Conservation (phyloP, 1,140 invertebrate species). For the Anoplophora glabripennis region DNA sequence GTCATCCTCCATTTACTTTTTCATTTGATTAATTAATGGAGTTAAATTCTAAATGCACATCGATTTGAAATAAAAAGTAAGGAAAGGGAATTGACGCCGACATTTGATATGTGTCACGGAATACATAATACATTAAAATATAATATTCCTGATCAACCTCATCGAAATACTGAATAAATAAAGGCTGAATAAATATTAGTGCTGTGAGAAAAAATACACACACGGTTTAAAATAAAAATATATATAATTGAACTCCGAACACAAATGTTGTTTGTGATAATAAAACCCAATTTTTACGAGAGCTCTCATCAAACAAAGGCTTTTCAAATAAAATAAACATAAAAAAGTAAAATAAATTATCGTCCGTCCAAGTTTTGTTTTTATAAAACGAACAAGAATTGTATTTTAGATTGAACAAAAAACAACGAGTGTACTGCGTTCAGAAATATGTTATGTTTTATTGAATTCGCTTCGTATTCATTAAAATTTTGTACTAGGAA, state of each 20-base stretch:
- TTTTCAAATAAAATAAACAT: constrained; percentile 41
- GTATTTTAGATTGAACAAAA: constrained; percentile 32
- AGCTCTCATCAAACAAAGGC: constrained; percentile 45
- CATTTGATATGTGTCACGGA: no score
- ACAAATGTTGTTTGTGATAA: constrained; percentile 45
- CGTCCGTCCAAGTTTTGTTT: constrained; percentile 41
- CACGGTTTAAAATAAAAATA: constrained; percentile 35
- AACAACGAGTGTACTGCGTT: constrained; percentile 28
- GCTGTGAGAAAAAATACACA: constrained; percentile 33
- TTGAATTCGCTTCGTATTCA: constrained; percentile 30
- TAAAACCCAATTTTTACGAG: constrained; percentile 46
- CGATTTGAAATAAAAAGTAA: no score
- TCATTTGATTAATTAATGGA: no score
- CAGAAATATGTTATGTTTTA: constrained; percentile 33
- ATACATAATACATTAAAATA: no score
- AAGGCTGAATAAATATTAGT: constrained; percentile 34
- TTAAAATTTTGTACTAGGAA: constrained; percentile 26
- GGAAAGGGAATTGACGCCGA: no score
- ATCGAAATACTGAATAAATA: constrained; percentile 19
- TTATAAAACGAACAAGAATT: constrained; percentile 33
- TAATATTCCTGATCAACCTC: no score
- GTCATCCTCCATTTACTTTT: no score
- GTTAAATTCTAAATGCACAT: no score
- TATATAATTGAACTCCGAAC: constrained; percentile 39
- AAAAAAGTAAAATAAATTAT: constrained; percentile 46